A percentile compares a stretch with the other conserved stretches of the same genome.
These are phyloP conservation scores for Drosophila hamatofila DNA, from an alignment of 2,888 invertebrate species.

Conservation along the genomic window DNA sequence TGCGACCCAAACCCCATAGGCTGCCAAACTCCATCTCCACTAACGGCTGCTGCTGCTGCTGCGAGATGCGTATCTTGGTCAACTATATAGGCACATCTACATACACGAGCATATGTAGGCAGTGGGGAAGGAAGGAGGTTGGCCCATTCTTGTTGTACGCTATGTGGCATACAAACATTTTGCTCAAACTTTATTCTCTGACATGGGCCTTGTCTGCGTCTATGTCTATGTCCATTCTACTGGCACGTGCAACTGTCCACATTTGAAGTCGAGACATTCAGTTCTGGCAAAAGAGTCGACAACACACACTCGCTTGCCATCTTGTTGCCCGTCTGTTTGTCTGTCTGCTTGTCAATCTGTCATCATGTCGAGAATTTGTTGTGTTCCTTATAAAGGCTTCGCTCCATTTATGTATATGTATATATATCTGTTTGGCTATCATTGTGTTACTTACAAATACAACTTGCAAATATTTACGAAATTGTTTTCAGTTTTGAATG, in stretches of 20 bases:
- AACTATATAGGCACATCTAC: conserved; percentile 57
- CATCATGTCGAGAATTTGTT: conserved; percentile 45
- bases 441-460: conserved; percentile 28
- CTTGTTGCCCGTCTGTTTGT: conserved; percentile 33
- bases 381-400: conserved; percentile 53
- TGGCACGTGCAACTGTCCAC: conserved; percentile 55
- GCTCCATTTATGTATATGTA: not conserved
- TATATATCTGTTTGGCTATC: conserved; percentile 25
- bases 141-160: conserved; percentile 9
- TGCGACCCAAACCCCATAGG: conserved; percentile 31
- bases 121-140: not conserved
- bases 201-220: conserved; percentile 30
- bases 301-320: conserved; percentile 2
- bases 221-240: conserved; percentile 25
- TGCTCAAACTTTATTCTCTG: conserved; percentile 50
- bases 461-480: conserved; percentile 25
- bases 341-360: conserved; percentile 49
- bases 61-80: conserved; percentile 69
- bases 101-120: conserved; percentile 27
- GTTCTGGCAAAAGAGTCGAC: conserved; percentile 53
- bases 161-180: conserved; percentile 21
- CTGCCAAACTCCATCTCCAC: conserved; percentile 12
- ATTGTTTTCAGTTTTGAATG: conserved; percentile 2
- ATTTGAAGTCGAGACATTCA: conserved; percentile 27
- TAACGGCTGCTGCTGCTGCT: conserved; percentile 4